Conservation (phyloP, 2,797 vertebrate genomes). For the Vultur gryphus region DNA sequence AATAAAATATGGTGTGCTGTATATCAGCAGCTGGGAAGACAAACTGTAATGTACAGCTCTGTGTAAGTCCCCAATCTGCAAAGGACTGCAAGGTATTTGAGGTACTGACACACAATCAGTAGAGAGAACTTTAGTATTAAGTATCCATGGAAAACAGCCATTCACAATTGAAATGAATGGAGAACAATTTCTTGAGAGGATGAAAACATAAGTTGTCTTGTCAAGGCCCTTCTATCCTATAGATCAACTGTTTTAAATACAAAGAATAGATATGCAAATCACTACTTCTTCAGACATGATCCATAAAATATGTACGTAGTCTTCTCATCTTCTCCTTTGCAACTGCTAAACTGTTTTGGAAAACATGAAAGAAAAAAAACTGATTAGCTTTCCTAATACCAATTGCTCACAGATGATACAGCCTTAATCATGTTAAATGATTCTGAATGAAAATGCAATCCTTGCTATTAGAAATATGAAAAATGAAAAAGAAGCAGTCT, state of each 20-base stretch:
- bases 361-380: not conserved
- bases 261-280: not conserved
- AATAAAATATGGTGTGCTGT: not conserved
- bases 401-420: not conserved
- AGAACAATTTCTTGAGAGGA: not conserved
- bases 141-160: not conserved
- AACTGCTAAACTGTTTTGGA: not conserved
- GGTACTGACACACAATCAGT: not conserved
- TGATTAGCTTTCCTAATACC: not conserved
- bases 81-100: not conserved
- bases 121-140: not conserved
- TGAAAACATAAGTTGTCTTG: not conserved
- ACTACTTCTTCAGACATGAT: not conserved
- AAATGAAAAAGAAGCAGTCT: not conserved
- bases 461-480: not conserved
- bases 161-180: not conserved
- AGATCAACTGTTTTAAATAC: not conserved
- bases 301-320: not conserved
- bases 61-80: not conserved
- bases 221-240: not conserved
- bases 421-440: not conserved
- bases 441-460: not conserved
- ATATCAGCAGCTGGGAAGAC: not conserved
- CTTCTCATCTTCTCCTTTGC: not conserved
- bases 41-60: not conserved